Evolutionary conservation across 1,140 invertebrate species (phyloP).

Genomic region (Drosophila repleta): DNA sequence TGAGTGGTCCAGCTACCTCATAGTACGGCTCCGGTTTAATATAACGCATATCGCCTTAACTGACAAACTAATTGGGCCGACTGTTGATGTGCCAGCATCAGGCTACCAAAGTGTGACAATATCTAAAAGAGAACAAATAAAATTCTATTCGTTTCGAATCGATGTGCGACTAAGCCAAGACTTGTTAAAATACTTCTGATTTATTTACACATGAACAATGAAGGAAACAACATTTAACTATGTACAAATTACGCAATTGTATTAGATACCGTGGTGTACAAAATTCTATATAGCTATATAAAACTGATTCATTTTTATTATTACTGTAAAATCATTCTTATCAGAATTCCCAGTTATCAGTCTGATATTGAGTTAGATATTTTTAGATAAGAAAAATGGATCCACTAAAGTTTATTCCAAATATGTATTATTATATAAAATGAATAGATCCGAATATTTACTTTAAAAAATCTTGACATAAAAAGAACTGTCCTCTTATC

Average conservation of each 20-base stretch:
- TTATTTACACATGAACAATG: conserved; percentile 29
- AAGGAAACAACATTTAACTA: neutral
- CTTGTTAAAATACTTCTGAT: conserved; percentile 6
- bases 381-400: too few species aligned
- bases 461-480: too few species aligned
- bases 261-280: too few species aligned
- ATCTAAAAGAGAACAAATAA: conserved; percentile 73
- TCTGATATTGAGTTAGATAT: too few species aligned
- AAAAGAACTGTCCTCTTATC: too few species aligned
- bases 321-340: too few species aligned
- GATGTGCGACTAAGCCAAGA: neutral
- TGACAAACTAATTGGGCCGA: conserved; percentile 55
- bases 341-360: too few species aligned
- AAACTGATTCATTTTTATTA: too few species aligned
- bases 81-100: conserved; percentile 56
- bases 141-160: conserved; percentile 46
- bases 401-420: too few species aligned
- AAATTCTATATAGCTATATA: too few species aligned
- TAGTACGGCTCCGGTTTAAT: conserved; percentile 82
- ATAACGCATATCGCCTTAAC: conserved; percentile 76
- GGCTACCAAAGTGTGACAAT: conserved; percentile 49
- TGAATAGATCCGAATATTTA: too few species aligned
- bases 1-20: conserved; percentile 64
- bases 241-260: neutral
- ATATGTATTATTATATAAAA: too few species aligned